Base-by-base conservation (phyloP, 2,113 vertebrate genomes). In the Pelecanoides urinatrix region DNA sequence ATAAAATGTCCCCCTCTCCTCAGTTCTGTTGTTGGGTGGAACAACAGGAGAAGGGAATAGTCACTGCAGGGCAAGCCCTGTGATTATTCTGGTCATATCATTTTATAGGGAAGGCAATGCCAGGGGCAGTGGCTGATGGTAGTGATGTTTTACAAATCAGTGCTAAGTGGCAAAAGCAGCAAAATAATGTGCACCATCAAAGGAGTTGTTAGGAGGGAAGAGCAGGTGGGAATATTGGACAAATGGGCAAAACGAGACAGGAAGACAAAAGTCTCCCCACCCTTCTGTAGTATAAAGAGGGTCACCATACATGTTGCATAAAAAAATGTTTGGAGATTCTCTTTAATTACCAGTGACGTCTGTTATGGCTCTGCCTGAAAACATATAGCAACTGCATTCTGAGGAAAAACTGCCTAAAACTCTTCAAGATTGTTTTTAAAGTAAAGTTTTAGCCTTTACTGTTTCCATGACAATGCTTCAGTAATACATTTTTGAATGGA, bases 391-490 rank as follows among this genome's bases (percentile, higher is more conserved):
- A 49, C 68, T 86, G 45, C 83, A 27, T 8, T 53, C 80, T 40
- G n/a, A 86, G 76, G 76, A 68, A 81, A 56, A 67, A 84, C 52
- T 53, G 56, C 49, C 65, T 58, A 6, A 91, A 71, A 30, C 47
- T 80, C 71, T 84, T 89, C 90, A 81, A 77, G 86, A 78, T 36
- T 80, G 83, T 63, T 96, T 96, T 90, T 44, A 44, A 94, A 78
- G 78, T 56, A 16, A 94, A 91, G 68, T 84, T 96, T 90, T 70
- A 74, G 44, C 44, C 40, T 81, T 90, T 81, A 2, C 79, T 71
- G 94, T 97, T 96, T 92, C 94, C 86, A 94, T 97, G 95, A 72
- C 92, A 89, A 89, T 91, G 52, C 72, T 88, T 90, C 56, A 78
- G 79, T 67, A 76, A 87, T 81, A 80, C 49, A 58, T 40, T 94